Evolutionary conservation across 2,797 vertebrate genomes (phyloP).

Genomic region (Channallabes apus): DNA sequence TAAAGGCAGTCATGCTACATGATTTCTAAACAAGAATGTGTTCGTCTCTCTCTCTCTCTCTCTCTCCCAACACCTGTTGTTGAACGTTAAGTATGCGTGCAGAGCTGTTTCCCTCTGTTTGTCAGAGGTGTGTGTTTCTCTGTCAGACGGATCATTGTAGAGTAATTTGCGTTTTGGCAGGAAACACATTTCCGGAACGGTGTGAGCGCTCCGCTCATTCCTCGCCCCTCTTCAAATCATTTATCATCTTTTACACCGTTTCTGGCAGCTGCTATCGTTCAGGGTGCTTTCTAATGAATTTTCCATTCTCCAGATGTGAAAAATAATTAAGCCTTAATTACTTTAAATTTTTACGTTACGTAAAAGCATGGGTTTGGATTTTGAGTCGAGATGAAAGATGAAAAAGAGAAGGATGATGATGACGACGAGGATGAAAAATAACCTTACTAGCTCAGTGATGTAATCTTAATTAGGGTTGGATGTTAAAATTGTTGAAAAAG

Average conservation of each 20-base stretch:
- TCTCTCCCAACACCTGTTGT: not conserved
- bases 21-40: not conserved
- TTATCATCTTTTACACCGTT: slow-evolving; percentile 59
- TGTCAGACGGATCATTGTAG: slow-evolving; percentile 58
- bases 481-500: too few relatives aligned
- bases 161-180: slow-evolving; percentile 55
- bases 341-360: not conserved
- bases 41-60: not conserved
- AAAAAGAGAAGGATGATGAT: not conserved
- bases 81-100: too few relatives aligned
- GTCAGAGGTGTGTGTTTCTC: slow-evolving; percentile 40
- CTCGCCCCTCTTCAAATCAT: slow-evolving; percentile 48
- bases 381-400: not conserved
- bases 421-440: not conserved
- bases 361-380: not conserved
- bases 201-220: slow-evolving; percentile 35
- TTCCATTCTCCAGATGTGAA: slow-evolving; percentile 50
- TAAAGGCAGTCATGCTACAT: not conserved
- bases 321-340: not conserved
- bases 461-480: not conserved
- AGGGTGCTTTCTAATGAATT: slow-evolving; percentile 57
- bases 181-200: slow-evolving; percentile 57
- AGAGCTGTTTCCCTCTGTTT: not conserved
- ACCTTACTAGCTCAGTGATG: not conserved
- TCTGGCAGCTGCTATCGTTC: slow-evolving; percentile 57